Evolutionary conservation across 2,113 vertebrate genomes (phyloP).

Genomic region (Forbesichthys papilliferus): DNA sequence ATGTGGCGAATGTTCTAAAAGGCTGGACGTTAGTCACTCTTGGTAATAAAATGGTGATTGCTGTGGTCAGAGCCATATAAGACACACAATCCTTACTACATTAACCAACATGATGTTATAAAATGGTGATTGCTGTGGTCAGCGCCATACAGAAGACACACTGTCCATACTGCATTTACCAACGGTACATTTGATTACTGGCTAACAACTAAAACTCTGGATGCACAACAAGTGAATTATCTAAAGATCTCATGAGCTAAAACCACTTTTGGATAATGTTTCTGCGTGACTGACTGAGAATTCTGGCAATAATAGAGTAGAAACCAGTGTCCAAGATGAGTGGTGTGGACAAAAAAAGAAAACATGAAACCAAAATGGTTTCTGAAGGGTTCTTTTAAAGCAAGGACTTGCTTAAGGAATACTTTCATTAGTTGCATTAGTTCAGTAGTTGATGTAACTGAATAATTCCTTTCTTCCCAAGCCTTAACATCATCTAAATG

Average conservation of each 20-base stretch:
- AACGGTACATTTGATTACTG: background rate
- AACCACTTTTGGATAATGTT: background rate
- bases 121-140: too few species aligned
- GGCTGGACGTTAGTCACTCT: slow-evolving; percentile 24
- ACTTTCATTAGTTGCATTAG: too few species aligned
- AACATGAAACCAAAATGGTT: too few species aligned
- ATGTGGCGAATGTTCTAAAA: slow-evolving; percentile 26
- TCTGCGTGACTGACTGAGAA: background rate
- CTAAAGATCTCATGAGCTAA: background rate
- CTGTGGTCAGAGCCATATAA: slow-evolving; percentile 8
- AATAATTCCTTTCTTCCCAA: too few species aligned
- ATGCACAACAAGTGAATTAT: background rate
- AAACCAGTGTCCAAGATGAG: too few species aligned
- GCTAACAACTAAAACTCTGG: background rate
- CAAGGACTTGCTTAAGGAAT: too few species aligned
- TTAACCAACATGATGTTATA: background rate
- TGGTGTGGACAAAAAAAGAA: too few species aligned
- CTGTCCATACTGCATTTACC: too few species aligned
- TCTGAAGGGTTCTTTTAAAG: too few species aligned
- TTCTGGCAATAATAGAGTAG: background rate
- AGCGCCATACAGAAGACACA: background rate
- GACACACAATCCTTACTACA: slow-evolving; percentile 14
- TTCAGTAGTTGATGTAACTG: too few species aligned
- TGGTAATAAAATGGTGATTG: slow-evolving; percentile 5
- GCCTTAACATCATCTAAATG: too few species aligned